phyloP scores from a whole-genome alignment of 2,888 invertebrate species.

The Drosophila putrida region DNA sequence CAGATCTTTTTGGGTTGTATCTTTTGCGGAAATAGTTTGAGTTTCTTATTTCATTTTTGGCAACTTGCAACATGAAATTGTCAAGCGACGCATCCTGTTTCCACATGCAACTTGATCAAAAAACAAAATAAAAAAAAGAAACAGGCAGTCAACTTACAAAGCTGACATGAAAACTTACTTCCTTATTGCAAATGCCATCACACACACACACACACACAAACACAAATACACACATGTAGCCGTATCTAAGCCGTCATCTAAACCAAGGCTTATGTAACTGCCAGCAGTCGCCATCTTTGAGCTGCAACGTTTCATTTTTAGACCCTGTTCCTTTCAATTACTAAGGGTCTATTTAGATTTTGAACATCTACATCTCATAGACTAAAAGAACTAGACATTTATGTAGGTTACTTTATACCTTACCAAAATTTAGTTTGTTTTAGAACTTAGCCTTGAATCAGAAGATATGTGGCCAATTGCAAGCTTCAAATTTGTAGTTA shows the following conservation, averaged over 20 bases:
- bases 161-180: conserved; percentile 76
- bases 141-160: conserved; percentile 52
- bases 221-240: conserved; percentile 19
- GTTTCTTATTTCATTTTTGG: conserved; percentile 3
- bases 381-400: no score
- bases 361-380: no score
- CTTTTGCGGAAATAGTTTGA: conserved; percentile 54
- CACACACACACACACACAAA: conserved; percentile 38
- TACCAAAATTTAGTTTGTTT: no score
- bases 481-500: no score
- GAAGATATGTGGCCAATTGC: no score
- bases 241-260: conserved; percentile 73
- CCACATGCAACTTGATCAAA: conserved; percentile 58
- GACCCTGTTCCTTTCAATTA: no score
- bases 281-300: conserved; percentile 68
- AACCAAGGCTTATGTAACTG: conserved; percentile 80
- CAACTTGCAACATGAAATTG: conserved; percentile 59
- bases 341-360: no score
- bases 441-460: no score
- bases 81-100: conserved; percentile 73
- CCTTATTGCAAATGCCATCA: conserved; percentile 73
- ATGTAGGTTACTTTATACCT: no score
- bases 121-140: conserved; percentile 18
- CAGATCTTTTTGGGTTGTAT: conserved; percentile 14
- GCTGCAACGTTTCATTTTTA: conserved; percentile 37